Conservation (phyloP, 2,113 vertebrate genomes). For the Grallaria varia region DNA sequence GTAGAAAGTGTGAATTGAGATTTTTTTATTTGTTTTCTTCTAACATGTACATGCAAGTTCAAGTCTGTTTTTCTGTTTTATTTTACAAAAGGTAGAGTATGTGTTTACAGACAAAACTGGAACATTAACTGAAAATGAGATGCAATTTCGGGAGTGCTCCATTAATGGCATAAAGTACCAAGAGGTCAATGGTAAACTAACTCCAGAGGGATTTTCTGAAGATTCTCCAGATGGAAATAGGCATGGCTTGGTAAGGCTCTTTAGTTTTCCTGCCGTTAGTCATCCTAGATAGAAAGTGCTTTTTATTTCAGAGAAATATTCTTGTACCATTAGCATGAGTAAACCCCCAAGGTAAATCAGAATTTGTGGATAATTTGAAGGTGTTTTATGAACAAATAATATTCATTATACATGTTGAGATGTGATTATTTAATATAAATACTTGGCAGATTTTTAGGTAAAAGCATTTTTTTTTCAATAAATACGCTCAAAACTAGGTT, state of each 20-base stretch:
- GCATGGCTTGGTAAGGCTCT: slow-evolving; percentile 77
- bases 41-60: not conserved
- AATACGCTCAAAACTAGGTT: not conserved
- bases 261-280: accelerated
- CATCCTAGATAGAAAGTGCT: not conserved
- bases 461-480: not conserved
- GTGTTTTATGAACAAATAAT: not conserved
- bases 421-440: not conserved
- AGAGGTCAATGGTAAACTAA: slow-evolving; percentile 90
- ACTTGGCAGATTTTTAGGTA: not conserved
- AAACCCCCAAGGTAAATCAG: not conserved
- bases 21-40: not conserved
- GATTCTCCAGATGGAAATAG: slow-evolving; percentile 80
- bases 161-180: slow-evolving; percentile 94
- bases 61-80: not conserved
- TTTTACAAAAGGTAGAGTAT: slow-evolving; percentile 87
- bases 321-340: not conserved
- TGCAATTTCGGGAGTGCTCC: slow-evolving; percentile 97
- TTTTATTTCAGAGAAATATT: not conserved
- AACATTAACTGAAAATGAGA: slow-evolving; percentile 98
- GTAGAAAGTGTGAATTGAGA: not conserved
- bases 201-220: slow-evolving; percentile 88
- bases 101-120: slow-evolving; percentile 98
- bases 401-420: not conserved
- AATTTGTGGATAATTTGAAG: not conserved